Percentiles rank a stretch among this genome's conserved stretches.
Evolutionary conservation across 2,113 vertebrate species (phyloP).

Genomic region (Emydocephalus ijimae): DNA sequence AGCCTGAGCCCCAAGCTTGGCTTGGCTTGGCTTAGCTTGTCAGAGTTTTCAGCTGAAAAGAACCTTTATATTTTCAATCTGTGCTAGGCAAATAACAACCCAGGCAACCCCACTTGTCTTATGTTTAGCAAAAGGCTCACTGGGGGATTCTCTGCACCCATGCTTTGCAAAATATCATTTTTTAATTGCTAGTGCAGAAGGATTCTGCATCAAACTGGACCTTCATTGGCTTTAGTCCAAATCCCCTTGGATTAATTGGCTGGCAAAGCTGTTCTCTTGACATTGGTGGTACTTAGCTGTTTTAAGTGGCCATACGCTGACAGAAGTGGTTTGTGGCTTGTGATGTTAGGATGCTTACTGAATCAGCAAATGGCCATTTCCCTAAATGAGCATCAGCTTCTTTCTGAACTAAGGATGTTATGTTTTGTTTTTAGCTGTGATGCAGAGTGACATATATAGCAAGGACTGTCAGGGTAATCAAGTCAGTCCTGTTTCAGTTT

Average conservation of each 20-base stretch:
- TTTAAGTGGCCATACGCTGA: conserved; percentile 18
- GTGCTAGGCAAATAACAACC: background rate
- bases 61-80: background rate
- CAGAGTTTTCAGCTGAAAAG: conserved; percentile 33
- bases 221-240: conserved; percentile 1
- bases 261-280: conserved; percentile 7
- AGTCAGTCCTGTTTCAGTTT: conserved; percentile 57
- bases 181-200: background rate
- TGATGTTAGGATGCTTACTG: conserved; percentile 9
- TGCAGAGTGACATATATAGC: conserved; percentile 50
- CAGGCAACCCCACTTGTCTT: background rate
- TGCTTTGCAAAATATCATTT: background rate
- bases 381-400: background rate
- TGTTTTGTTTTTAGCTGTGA: conserved; percentile 54
- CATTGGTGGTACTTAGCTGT: conserved; percentile 8
- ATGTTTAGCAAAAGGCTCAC: background rate
- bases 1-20: conserved; percentile 47
- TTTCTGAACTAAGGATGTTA: conserved; percentile 35
- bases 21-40: conserved; percentile 49
- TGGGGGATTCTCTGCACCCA: background rate
- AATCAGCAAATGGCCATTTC: conserved; percentile 34
- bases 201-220: background rate
- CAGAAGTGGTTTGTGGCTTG: conserved; percentile 33
- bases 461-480: conserved; percentile 60
- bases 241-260: conserved; percentile 5